These are phyloP conservation scores for Cheilosia grossa DNA, from an alignment of 2,888 invertebrate species.

Conservation along the genomic window DNA sequence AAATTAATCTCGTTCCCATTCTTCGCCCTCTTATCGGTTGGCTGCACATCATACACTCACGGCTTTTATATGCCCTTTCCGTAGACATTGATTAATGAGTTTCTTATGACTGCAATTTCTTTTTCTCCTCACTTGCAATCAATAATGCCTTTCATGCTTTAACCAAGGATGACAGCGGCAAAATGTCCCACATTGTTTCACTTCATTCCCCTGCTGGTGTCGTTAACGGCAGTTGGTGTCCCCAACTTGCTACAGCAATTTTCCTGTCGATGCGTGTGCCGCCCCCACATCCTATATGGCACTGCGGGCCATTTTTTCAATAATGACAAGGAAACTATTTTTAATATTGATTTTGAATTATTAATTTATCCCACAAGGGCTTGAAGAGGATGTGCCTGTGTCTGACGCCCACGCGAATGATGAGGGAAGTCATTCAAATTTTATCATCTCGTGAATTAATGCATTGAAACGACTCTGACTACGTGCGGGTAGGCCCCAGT, in stretches of 20 bases:
- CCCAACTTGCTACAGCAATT: no score
- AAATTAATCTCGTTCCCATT: conserved; percentile 36
- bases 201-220: not conserved
- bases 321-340: conserved; percentile 49
- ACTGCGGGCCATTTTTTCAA: conserved; percentile 30
- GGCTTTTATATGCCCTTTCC: conserved; percentile 16
- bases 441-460: conserved; percentile 18
- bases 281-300: not conserved
- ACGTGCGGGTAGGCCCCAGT: conserved; percentile 8
- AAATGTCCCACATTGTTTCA: conserved; percentile 37
- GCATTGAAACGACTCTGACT: not conserved
- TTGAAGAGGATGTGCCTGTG: conserved; percentile 10
- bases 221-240: conserved; percentile 37
- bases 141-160: conserved; percentile 36
- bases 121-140: conserved; percentile 48
- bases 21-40: conserved; percentile 7
- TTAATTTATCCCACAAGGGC: conserved; percentile 50
- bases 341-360: conserved; percentile 64
- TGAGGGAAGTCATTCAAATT: conserved; percentile 1
- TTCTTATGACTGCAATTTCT: conserved; percentile 58
- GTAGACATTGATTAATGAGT: conserved; percentile 69
- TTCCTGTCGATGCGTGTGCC: not conserved
- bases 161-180: conserved; percentile 48
- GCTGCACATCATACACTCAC: conserved; percentile 27
- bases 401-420: not conserved